These are phyloP conservation scores for Rhyacophila evoluta DNA, from an alignment of 2,888 invertebrate species.

Conservation along the genomic window DNA sequence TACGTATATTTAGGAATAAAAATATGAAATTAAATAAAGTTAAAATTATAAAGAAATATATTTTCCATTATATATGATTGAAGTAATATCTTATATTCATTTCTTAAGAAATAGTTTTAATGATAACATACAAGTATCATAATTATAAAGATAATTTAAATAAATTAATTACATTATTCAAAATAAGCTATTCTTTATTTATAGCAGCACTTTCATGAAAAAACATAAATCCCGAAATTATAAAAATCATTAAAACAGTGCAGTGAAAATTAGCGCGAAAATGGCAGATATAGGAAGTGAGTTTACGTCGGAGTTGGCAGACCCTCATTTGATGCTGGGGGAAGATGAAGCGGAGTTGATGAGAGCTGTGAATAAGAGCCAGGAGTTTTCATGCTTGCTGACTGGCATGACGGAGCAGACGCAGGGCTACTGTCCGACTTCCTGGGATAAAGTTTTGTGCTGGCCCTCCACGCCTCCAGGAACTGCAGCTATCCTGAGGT, in stretches of 20 bases:
- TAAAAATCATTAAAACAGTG: background rate
- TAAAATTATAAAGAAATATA: no score
- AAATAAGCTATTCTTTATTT: background rate
- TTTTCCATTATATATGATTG: no score
- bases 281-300: background rate
- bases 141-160: no score
- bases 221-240: background rate
- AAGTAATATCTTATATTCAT: no score
- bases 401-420: background rate
- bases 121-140: no score
- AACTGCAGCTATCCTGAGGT: slow-evolving; percentile 77
- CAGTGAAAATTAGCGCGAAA: background rate
- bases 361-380: slow-evolving; percentile 31
- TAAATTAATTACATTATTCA: no score
- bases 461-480: slow-evolving; percentile 85
- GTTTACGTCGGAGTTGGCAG: background rate
- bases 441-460: slow-evolving; percentile 83
- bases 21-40: no score
- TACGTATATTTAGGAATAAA: no score
- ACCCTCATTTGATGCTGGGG: slow-evolving; percentile 5
- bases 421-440: slow-evolving; percentile 71
- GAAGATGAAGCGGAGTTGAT: slow-evolving; percentile 28
- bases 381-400: slow-evolving; percentile 33
- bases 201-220: background rate
- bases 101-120: no score